Percentiles rank a stretch among this genome's conserved stretches.
Conservation (phyloP, 2,888 invertebrate species). For the Campoplex nolae region DNA sequence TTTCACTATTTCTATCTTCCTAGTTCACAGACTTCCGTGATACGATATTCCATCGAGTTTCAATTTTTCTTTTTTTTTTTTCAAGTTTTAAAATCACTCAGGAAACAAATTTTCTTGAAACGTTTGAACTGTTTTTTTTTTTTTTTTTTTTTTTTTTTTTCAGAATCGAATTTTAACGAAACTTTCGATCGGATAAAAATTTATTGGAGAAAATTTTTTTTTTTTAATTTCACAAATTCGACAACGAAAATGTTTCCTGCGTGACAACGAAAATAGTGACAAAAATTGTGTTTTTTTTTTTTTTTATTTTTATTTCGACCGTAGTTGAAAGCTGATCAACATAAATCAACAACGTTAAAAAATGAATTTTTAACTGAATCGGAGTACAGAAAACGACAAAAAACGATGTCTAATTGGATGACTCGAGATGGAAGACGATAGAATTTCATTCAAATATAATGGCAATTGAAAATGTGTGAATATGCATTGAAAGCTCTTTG, state of each 20-base stretch:
- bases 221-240: no score
- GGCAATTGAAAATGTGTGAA: neutral
- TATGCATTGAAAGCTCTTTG: neutral
- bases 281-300: neutral
- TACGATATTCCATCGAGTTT: neutral
- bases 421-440: neutral
- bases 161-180: neutral
- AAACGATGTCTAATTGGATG: neutral
- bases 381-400: neutral
- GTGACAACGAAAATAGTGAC: neutral
- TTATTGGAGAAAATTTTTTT: neutral
- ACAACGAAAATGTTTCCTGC: neutral
- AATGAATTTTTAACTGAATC: neutral
- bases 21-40: neutral
- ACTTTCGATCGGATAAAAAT: neutral
- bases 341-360: no score
- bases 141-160: neutral
- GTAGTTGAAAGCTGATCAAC: neutral
- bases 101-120: neutral
- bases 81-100: neutral
- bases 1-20: neutral
- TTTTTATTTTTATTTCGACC: neutral
- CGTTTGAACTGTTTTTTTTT: neutral
- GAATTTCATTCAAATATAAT: neutral
- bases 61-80: no score